Conservation (phyloP, 2,888 invertebrate genomes). For the Ctena decussata region DNA sequence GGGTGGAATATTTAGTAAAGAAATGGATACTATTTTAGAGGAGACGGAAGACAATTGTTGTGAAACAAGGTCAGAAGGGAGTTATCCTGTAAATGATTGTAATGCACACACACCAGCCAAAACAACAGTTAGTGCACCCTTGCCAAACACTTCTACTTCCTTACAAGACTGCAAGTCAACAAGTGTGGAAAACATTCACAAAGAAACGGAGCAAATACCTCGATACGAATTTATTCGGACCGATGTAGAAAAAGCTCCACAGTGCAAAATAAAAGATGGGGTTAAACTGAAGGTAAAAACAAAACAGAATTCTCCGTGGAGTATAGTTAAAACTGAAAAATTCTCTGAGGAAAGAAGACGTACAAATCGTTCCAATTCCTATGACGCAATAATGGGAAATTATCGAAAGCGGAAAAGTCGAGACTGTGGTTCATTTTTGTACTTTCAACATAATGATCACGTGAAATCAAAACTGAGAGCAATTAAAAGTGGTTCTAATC, state of each 20-base stretch:
- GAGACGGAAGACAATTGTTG: conserved; percentile 54
- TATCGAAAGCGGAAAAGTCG: conserved; percentile 27
- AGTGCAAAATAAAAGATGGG: background rate
- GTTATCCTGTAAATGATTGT: background rate
- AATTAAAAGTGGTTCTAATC: background rate
- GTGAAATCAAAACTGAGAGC: background rate
- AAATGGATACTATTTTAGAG: conserved; percentile 71
- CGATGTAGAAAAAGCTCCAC: background rate
- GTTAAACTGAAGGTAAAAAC: background rate
- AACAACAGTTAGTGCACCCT: background rate
- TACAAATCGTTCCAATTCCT: background rate
- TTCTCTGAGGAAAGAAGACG: conserved; percentile 16
- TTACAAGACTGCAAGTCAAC: background rate
- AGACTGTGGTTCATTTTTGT: conserved; percentile 66
- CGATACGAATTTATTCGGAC: background rate
- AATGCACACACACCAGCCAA: background rate
- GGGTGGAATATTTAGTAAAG: conserved; percentile 40
- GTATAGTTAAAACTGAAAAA: conserved; percentile 23
- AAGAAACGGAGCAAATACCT: background rate
- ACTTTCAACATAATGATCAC: conserved; percentile 42
- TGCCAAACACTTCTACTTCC: background rate
- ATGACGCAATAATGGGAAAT: conserved; percentile 35
- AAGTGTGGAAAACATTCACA: background rate
- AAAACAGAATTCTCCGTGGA: conserved; percentile 17
- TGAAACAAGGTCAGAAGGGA: conserved; percentile 14